A percentile compares a stretch with the other conserved stretches of the same genome.
phyloP scores from a whole-genome alignment of 2,113 vertebrate species.

The Zonotrichia leucophrys region DNA sequence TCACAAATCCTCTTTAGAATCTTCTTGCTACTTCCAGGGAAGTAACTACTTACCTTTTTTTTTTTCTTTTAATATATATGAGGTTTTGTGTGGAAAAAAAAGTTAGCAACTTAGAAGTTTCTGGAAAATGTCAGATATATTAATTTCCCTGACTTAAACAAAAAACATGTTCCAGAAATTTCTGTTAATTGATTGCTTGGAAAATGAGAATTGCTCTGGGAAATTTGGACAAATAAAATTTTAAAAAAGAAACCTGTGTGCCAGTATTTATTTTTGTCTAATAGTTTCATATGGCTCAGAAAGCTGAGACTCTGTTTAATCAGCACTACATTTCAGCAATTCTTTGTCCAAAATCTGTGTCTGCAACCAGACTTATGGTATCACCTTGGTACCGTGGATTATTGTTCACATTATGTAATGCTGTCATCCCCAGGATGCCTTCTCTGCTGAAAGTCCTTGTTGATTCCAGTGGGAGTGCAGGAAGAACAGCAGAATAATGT shows the following conservation, averaged over 20 bases:
- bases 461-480: not conserved
- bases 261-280: not conserved
- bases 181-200: not conserved
- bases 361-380: not conserved
- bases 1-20: not conserved
- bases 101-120: not conserved
- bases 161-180: not conserved
- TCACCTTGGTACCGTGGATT: not conserved
- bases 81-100: not conserved
- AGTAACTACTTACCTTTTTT: not conserved
- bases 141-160: not conserved
- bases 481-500: not conserved
- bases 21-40: not conserved
- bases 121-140: not conserved
- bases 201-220: not conserved
- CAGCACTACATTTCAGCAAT: not conserved
- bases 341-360: not conserved
- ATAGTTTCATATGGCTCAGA: not conserved
- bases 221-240: not conserved
- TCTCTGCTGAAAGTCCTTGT: not conserved
- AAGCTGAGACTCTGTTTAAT: not conserved
- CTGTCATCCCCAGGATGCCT: not conserved
- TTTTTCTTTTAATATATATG: not conserved
- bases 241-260: accelerated
- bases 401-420: not conserved